Evolutionary conservation across 2,888 invertebrate genomes (phyloP).

Genomic region (Tyria jacobaeae): DNA sequence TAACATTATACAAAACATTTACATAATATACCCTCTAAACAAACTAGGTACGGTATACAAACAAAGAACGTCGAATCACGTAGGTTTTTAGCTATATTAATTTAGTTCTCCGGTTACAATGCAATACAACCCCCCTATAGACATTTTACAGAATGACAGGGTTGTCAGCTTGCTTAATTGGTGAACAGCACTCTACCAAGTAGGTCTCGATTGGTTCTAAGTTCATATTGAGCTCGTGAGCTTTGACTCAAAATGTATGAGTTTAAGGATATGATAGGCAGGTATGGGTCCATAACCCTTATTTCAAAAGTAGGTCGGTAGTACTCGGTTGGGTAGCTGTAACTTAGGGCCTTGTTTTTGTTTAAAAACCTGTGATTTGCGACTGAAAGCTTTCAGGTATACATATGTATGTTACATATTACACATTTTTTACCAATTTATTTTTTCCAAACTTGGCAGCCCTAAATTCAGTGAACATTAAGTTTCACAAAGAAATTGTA

Average conservation of each 20-base stretch:
- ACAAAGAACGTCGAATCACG: conserved; percentile 76
- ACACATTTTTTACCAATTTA: background rate
- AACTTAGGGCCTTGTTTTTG: background rate
- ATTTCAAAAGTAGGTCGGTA: background rate
- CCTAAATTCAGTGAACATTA: conserved; percentile 62
- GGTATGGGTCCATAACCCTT: background rate
- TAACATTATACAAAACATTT: conserved; percentile 74
- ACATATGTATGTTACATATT: background rate
- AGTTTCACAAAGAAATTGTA: conserved; percentile 76
- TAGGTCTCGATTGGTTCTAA: too few species aligned
- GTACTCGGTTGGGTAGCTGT: too few species aligned
- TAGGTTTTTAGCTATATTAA: conserved; percentile 80
- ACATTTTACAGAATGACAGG: conserved; percentile 60
- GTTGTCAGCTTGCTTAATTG: conserved; percentile 1
- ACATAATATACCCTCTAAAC: conserved; percentile 81
- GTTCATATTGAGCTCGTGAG: too few species aligned
- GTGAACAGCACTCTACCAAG: background rate
- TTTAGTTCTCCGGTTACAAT: conserved; percentile 82
- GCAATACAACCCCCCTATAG: conserved; percentile 67
- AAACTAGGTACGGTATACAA: conserved; percentile 78
- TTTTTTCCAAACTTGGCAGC: conserved; percentile 38
- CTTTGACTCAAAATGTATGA: too few species aligned
- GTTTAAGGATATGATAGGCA: background rate
- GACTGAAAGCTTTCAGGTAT: background rate
- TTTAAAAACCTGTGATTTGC: background rate